Conservation (phyloP, 2,888 invertebrate genomes). For the Mesorhabditis sp. region DNA sequence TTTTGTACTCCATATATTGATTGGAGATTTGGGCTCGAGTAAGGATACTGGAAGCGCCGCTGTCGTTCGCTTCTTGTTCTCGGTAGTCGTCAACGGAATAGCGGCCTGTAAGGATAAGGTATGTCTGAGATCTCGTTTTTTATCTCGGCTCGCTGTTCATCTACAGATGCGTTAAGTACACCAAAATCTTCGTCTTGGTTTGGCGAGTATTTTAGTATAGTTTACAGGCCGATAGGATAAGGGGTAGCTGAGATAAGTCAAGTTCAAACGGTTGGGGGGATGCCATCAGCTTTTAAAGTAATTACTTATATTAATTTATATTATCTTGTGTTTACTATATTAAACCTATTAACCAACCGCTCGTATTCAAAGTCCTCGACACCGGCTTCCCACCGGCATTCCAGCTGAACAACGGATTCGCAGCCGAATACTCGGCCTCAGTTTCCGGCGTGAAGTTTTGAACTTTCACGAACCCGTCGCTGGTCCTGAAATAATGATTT, state of each 20-base stretch:
- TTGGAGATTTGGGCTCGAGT: slow-evolving; percentile 1
- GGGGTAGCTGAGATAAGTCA: too few relatives aligned
- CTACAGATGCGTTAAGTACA: too few relatives aligned
- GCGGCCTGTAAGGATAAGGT: background rate
- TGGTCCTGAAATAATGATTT: background rate
- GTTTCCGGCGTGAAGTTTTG: background rate
- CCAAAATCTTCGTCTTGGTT: too few relatives aligned
- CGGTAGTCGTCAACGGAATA: slow-evolving; percentile 3
- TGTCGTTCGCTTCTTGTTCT: slow-evolving; percentile 4
- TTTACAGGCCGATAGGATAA: too few relatives aligned
- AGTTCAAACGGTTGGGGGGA: too few relatives aligned
- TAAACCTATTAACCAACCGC: background rate
- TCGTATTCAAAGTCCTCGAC: slow-evolving; percentile 2
- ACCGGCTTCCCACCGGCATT: background rate
- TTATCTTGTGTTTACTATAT: background rate
- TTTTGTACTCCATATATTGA: slow-evolving; percentile 3
- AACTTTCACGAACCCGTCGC: background rate
- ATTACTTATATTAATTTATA: too few relatives aligned
- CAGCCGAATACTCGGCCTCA: slow-evolving; percentile 5
- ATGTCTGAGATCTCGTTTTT: too few relatives aligned
- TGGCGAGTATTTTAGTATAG: too few relatives aligned
- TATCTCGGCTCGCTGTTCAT: too few relatives aligned
- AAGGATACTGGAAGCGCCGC: background rate
- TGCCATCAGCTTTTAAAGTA: too few relatives aligned
- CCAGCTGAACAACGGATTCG: background rate